Evolutionary conservation across 1,140 invertebrate species (phyloP), one percentile per base, ranked within the genome.

Genomic region (Cheumatopsyche charites): DNA sequence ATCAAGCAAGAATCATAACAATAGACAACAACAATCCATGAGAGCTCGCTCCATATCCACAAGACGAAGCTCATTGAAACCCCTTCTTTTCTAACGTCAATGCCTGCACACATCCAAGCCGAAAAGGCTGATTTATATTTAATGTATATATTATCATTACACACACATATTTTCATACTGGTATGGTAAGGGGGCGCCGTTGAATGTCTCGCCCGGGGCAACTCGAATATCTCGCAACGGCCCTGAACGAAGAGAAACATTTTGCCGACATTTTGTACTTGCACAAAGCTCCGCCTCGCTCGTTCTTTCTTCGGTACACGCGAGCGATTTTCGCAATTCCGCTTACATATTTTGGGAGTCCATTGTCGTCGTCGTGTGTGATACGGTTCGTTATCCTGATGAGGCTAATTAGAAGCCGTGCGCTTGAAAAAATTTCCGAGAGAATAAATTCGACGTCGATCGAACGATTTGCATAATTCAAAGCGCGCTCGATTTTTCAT

Each of bases 401-500:
- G 55, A 12, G 19, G 21, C 55, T 58, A 58, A 58, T 58, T 58
- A 36, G 7, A 63, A 43, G 17, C 13, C 43, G 42, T 17, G 43
- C 25, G n/a, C 19, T 19, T 3, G 23, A 67, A 67, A 29, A 15
- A 49, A 58, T 19, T 19, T 1, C 49, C 5, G 5, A 47, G 43
- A 47, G 43, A 47, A 47, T 23, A 25, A 52, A 58, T 23, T 19
- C 55, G 13, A 58, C 55, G 11, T 36, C 29, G 29, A 36, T 36
- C 29, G 41, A 47, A 17, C 43, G 43, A 66, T 66, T 66, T 66
- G 63, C 63, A 66, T 66, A 66, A 66, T 47, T 66, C 63, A 66
- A 66, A 36, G 41, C 23, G 21, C 23, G 41, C 6, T n/a, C 63
- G 43, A 66, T 66, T 43, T 66, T 66, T 66, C 62, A 63, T 63